phyloP scores from a whole-genome alignment of 2,797 vertebrate species.

The Sphaeramia orbicularis region DNA sequence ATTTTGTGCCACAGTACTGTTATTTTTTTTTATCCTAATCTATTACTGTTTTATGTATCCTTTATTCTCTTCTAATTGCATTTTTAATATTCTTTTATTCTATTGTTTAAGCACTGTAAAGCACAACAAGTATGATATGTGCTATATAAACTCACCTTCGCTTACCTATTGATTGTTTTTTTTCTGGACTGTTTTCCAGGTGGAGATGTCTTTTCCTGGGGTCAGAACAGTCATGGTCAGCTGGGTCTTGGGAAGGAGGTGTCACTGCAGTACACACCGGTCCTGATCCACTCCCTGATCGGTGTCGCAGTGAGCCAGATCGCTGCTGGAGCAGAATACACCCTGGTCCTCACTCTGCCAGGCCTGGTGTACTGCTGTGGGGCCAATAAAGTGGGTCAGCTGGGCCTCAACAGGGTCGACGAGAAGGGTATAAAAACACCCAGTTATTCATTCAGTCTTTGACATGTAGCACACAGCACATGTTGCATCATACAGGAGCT shows the following conservation, averaged over 20 bases:
- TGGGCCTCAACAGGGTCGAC: slow-evolving; percentile 86
- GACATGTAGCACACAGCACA: background rate
- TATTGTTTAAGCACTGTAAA: too few species aligned
- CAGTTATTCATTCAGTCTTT: background rate
- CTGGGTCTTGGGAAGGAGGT: slow-evolving; percentile 86
- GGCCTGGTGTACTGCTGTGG: slow-evolving; percentile 91
- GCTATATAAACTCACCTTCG: too few species aligned
- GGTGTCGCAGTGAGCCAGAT: slow-evolving; percentile 89
- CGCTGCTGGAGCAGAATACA: slow-evolving; percentile 87
- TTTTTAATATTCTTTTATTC: too few species aligned
- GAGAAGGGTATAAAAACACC: slow-evolving; percentile 69
- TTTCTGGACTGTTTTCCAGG: slow-evolving; percentile 67
- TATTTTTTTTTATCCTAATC: too few species aligned
- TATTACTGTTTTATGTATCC: too few species aligned
- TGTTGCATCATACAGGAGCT: background rate
- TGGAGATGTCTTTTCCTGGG: slow-evolving; percentile 90
- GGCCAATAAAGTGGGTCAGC: slow-evolving; percentile 88
- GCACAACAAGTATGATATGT: too few species aligned
- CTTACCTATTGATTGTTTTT: background rate
- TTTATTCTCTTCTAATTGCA: too few species aligned
- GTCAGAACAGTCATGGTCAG: slow-evolving; percentile 89
- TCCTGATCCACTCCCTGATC: slow-evolving; percentile 78
- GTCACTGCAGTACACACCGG: slow-evolving; percentile 17
- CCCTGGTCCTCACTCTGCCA: slow-evolving; percentile 87
- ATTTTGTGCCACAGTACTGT: too few species aligned